Conservation (phyloP, 1,140 invertebrate genomes). For the Cardiocondyla obscurior region DNA sequence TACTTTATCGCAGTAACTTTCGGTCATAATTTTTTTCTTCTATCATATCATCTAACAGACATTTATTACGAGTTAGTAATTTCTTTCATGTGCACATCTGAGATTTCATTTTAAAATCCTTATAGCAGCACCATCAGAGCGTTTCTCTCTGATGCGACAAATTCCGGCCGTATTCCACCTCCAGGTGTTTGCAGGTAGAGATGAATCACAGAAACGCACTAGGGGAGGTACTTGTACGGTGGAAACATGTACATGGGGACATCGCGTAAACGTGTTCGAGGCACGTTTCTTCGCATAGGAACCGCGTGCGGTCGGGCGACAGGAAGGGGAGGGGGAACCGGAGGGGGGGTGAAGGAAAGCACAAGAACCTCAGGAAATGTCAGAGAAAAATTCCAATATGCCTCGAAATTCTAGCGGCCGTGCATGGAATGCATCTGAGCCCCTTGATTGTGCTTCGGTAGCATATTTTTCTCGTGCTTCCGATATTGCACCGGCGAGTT, state of each 20-base stretch:
- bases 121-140: background rate
- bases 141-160: constrained; percentile 34
- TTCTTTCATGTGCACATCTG: constrained; percentile 1
- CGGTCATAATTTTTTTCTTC: background rate
- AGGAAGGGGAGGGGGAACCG: background rate
- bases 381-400: constrained; percentile 78
- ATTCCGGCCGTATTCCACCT: constrained; percentile 52
- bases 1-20: background rate
- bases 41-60: background rate
- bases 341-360: constrained; percentile 30
- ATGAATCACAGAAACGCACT: constrained; percentile 63
- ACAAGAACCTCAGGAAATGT: constrained; percentile 59
- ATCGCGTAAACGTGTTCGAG: constrained; percentile 63
- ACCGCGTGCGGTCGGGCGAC: background rate
- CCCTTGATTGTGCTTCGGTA: constrained; percentile 78
- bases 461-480: constrained; percentile 77
- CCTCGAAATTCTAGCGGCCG: constrained; percentile 73
- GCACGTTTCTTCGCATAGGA: constrained; percentile 57
- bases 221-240: constrained; percentile 49
- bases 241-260: constrained; percentile 60
- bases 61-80: constrained; percentile 35
- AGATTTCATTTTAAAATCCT: constrained; percentile 3
- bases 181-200: constrained; percentile 59
- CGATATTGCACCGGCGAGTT: constrained; percentile 71
- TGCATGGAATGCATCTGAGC: constrained; percentile 76